Percentiles rank a stretch among this genome's conserved stretches.
Evolutionary conservation across 2,797 vertebrate species (phyloP).

Genomic region (Euthynnus affinis): DNA sequence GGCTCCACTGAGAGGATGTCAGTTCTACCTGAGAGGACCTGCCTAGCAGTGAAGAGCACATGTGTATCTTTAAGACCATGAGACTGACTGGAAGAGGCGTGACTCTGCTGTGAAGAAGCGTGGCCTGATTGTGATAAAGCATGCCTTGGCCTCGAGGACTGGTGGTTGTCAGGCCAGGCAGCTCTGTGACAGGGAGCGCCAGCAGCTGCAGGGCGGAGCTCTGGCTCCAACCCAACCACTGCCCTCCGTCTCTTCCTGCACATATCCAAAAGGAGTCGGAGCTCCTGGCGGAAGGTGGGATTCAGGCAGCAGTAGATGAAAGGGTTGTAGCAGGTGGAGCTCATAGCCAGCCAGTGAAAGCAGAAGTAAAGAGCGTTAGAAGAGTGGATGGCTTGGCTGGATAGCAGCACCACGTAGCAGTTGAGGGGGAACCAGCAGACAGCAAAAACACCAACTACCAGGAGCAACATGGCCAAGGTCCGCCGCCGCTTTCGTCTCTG

Average conservation of each 20-base stretch:
- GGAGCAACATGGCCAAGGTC: conserved; percentile 92
- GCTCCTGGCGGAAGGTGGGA: conserved; percentile 89
- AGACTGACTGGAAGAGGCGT: conserved; percentile 58
- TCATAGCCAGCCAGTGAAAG: conserved; percentile 96
- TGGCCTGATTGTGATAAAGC: conserved; percentile 67
- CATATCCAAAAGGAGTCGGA: conserved; percentile 88
- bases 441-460: conserved; percentile 91
- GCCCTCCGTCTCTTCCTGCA: conserved; percentile 81
- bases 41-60: conserved; percentile 80
- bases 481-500: conserved; percentile 89
- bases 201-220: conserved; percentile 59
- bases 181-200: conserved; percentile 72
- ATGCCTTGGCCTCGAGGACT: conserved; percentile 49
- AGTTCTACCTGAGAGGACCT: conserved; percentile 85
- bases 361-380: conserved; percentile 93
- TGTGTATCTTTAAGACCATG: conserved; percentile 76
- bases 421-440: conserved; percentile 95
- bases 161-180: conserved; percentile 87
- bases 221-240: conserved; percentile 53
- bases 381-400: conserved; percentile 91
- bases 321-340: conserved; percentile 95
- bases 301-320: conserved; percentile 96
- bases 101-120: conserved; percentile 84
- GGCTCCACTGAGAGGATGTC: conserved; percentile 91
- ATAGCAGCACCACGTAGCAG: conserved; percentile 92